A percentile compares a stretch with the other conserved stretches of the same genome.
Evolutionary conservation across 2,888 invertebrate genomes (phyloP).

Genomic region (Choristoneura rosaceana): DNA sequence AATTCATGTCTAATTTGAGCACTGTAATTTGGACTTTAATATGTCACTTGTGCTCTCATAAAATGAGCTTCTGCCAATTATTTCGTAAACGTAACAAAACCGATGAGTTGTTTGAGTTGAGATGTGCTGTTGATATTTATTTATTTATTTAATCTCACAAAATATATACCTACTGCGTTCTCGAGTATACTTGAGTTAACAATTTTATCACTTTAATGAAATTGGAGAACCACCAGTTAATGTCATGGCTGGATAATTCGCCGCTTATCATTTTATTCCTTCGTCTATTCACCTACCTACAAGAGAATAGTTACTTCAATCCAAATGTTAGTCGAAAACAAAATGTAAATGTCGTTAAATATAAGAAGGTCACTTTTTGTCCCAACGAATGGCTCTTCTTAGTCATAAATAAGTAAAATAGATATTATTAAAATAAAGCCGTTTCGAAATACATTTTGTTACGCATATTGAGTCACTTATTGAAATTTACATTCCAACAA

Average conservation of each 20-base stretch:
- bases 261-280: background rate
- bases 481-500: background rate
- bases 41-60: background rate
- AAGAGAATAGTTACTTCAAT: background rate
- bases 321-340: conserved; percentile 6
- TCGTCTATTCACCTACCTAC: background rate
- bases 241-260: no score
- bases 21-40: background rate
- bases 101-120: no score
- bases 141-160: no score
- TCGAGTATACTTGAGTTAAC: no score
- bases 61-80: background rate
- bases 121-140: no score
- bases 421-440: conserved; percentile 18
- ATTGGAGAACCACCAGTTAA: no score
- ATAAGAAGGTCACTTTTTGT: conserved; percentile 34
- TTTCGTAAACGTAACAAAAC: background rate
- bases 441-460: conserved; percentile 40
- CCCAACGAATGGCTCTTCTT: conserved; percentile 17
- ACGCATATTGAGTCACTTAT: conserved; percentile 24
- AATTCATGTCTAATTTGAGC: background rate
- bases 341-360: conserved; percentile 22
- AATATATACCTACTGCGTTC: no score
- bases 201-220: no score
- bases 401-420: conserved; percentile 30